Evolutionary conservation across 2,797 vertebrate genomes (phyloP).

Genomic region (Leuciscus waleckii): DNA sequence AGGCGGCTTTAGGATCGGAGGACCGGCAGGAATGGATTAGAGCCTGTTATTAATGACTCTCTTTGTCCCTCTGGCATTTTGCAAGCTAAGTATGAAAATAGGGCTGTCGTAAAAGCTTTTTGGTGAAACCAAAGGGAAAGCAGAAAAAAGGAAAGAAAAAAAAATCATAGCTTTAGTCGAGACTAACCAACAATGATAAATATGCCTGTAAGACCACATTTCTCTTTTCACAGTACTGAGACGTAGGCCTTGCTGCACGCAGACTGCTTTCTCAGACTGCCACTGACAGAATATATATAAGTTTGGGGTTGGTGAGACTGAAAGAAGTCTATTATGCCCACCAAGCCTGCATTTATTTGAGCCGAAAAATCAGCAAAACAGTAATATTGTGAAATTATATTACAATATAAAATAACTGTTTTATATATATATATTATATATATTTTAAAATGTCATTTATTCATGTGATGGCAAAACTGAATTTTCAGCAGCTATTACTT

Average conservation of each 20-base stretch:
- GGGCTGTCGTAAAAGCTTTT: constrained; percentile 59
- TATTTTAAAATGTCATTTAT: not conserved
- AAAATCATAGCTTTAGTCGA: constrained; percentile 29
- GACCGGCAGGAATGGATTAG: constrained; percentile 77
- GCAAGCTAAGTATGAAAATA: constrained; percentile 65
- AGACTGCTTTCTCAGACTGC: constrained; percentile 1
- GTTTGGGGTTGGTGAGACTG: not conserved
- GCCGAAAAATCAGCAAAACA: not conserved
- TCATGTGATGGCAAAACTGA: not conserved
- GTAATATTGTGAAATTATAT: not conserved
- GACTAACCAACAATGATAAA: constrained; percentile 45
- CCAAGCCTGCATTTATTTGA: not conserved
- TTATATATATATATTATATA: not conserved
- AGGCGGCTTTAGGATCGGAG: constrained; percentile 65
- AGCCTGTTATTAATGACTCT: constrained; percentile 75
- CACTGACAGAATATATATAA: not conserved
- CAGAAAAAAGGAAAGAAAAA: constrained; percentile 12
- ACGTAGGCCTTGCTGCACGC: constrained; percentile 27
- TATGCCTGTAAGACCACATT: constrained; percentile 52
- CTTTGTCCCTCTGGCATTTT: constrained; percentile 62
- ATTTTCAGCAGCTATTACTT: not conserved
- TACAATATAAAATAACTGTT: not conserved
- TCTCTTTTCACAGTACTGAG: not conserved
- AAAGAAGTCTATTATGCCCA: not conserved
- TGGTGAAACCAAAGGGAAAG: constrained; percentile 59